Conservation (phyloP, 1,140 invertebrate genomes). For the Lamellibrachia luymesi region DNA sequence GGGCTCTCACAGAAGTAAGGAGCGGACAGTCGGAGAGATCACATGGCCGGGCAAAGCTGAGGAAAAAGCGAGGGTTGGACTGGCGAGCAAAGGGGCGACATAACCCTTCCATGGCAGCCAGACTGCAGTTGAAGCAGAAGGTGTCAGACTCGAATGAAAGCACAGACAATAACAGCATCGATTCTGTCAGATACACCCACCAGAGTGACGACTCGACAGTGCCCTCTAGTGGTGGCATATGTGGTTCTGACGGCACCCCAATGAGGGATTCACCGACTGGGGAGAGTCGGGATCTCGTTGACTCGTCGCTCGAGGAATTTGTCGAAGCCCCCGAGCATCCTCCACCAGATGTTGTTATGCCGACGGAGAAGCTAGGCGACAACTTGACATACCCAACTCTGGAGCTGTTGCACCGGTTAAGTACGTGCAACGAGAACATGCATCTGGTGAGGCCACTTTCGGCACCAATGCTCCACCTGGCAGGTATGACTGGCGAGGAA, state of each 20-base stretch:
- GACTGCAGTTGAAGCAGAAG: neutral
- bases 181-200: neutral
- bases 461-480: neutral
- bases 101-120: too few species aligned
- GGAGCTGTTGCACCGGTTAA: neutral
- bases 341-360: neutral
- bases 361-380: neutral
- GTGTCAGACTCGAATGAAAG: conserved; percentile 2
- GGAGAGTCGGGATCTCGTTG: neutral
- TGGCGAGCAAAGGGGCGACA: neutral
- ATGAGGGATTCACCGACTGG: neutral
- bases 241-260: neutral
- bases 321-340: neutral
- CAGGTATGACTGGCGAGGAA: conserved; percentile 24
- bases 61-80: neutral
- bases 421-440: conserved; percentile 4
- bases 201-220: conserved; percentile 6
- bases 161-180: conserved; percentile 5
- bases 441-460: neutral
- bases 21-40: neutral
- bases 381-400: neutral
- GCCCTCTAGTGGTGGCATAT: neutral
- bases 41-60: neutral
- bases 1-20: neutral
- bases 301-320: neutral